A percentile compares a stretch with the other conserved stretches of the same genome.
These are phyloP conservation scores for Odocoileus hemionus DNA, from an alignment of 2,113 vertebrate species.

Conservation along the genomic window DNA sequence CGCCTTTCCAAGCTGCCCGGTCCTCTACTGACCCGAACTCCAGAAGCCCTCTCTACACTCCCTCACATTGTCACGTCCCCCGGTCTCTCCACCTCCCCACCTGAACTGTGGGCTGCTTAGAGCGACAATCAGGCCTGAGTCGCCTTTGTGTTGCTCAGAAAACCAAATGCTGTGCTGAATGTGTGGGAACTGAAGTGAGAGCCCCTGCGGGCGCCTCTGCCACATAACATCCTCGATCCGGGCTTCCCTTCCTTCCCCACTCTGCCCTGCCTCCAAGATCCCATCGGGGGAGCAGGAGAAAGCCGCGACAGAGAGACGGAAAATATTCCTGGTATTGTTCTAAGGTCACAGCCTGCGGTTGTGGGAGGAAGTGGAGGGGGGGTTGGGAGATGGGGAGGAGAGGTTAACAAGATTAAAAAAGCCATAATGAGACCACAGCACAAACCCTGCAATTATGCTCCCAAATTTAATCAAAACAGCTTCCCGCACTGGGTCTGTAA, in stretches of 20 bases:
- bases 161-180: neutral
- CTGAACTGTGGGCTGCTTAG: neutral
- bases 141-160: neutral
- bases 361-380: slow-evolving; percentile 17
- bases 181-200: neutral
- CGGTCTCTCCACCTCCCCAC: neutral
- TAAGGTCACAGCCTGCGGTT: slow-evolving; percentile 51
- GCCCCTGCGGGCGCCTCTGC: neutral
- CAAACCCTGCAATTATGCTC: slow-evolving; percentile 73
- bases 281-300: neutral
- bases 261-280: neutral
- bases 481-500: slow-evolving; percentile 61
- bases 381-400: neutral
- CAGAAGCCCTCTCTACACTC: neutral
- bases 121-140: neutral
- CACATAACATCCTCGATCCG: fast-evolving
- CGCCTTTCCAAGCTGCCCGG: neutral
- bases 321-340: slow-evolving; percentile 60
- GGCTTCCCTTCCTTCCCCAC: neutral
- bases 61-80: no score
- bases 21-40: neutral
- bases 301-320: neutral
- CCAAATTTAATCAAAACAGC: slow-evolving; percentile 74
- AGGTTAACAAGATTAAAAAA: slow-evolving; percentile 77
- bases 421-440: slow-evolving; percentile 75